Base-by-base conservation (phyloP, 2,113 vertebrate genomes). In the Triplophysa tibetana region DNA sequence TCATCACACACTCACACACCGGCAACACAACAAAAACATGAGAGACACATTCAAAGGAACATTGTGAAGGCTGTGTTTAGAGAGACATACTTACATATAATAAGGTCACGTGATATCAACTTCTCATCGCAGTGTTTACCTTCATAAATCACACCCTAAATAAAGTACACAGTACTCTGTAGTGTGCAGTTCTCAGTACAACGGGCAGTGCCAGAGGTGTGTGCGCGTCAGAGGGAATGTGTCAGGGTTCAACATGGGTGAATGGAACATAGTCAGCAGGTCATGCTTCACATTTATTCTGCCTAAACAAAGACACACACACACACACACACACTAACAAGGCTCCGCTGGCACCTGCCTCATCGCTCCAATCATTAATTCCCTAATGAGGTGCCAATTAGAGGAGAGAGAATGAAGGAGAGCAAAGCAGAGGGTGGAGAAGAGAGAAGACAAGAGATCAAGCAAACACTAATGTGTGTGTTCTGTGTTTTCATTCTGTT, bases 191-290 rank as follows among this genome's bases (percentile, higher is more conserved):
- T 4, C 29, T 29, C 29, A 29, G 29, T 29, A 29, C 29, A 29
- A 29, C 29, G 3, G 29, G 29, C 29, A 29, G 29, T 29, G 29
- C 29, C 29, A 29, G 29, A 29, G 29, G 43, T 76, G 43, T 8
- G 61, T 33, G 4, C 4, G 38, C 24, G 73, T 17, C 43, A 29
- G 45, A 38, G 74, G 24, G 61, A 52, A 65, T 54, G 74, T 76
- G 74, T 76, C 50, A 76, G 74, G 63, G 74, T 76, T 76, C 74
- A 76, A 54, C 61, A 76, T 52, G 61, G 61, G 74, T 76, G 74
- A 76, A 54, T 54, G 74, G 74, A 76, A 29, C 24, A 52, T 38
- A 75, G 63, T 75, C 72, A 62, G 58, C 72, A 48, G 54, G 19
- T 56, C 72, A 75, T 75, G 58, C 72, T 62, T 41, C 41, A 75